Evolutionary conservation across 1,140 invertebrate genomes (phyloP).

Genomic region (Onthophagus taurus): DNA sequence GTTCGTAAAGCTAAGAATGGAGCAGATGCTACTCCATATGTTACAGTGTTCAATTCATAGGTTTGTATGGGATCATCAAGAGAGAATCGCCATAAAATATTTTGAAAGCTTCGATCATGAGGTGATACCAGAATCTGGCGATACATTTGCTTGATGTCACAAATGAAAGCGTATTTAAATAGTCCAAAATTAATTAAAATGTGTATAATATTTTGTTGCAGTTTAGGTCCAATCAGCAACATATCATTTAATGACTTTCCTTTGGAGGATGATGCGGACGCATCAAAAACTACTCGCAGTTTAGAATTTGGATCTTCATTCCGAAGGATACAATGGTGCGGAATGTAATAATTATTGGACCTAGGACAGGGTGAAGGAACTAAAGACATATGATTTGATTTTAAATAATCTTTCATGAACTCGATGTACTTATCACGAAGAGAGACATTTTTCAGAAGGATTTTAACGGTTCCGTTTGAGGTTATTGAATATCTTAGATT

Average conservation of each 20-base stretch:
- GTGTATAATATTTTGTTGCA: conserved; percentile 19
- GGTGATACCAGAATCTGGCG: too few species aligned
- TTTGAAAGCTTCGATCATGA: too few species aligned
- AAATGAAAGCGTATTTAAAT: too few species aligned
- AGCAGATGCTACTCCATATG: conserved; percentile 28
- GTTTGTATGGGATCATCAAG: too few species aligned
- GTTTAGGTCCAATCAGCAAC: conserved; percentile 16
- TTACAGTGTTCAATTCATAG: too few species aligned
- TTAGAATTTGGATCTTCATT: conserved; percentile 28
- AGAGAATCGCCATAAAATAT: too few species aligned
- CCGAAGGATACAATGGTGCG: conserved; percentile 36
- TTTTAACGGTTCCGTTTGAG: too few species aligned
- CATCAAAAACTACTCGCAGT: conserved; percentile 37
- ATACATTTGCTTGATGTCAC: too few species aligned
- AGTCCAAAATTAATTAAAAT: too few species aligned
- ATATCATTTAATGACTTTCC: conserved; percentile 36
- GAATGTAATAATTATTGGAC: conserved; percentile 28
- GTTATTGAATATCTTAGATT: too few species aligned
- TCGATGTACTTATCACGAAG: too few species aligned
- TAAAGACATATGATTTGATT: conserved; percentile 23
- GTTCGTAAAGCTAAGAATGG: conserved; percentile 25
- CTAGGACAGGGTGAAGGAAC: conserved; percentile 1
- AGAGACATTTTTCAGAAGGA: too few species aligned
- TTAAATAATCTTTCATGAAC: conserved; percentile 31
- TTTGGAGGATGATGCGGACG: conserved; percentile 23